A percentile compares a stretch with the other conserved stretches of the same genome.
phyloP scores from a whole-genome alignment of 2,113 vertebrate genomes.

The Albula glossodonta region DNA sequence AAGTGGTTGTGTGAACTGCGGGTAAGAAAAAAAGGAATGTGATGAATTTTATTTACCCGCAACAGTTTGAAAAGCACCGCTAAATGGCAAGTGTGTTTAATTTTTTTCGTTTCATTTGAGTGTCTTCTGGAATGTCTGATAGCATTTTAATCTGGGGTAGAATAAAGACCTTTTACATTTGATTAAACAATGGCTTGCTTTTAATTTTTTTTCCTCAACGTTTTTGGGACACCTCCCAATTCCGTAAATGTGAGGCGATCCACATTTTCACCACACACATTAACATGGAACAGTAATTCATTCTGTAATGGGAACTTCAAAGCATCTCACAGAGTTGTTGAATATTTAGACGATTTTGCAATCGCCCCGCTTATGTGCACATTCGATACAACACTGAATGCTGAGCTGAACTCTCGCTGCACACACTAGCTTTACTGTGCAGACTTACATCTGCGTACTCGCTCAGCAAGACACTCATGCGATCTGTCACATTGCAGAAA shows the following conservation, averaged over 20 bases:
- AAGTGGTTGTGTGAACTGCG: constrained; percentile 41
- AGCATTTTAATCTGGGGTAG: constrained; percentile 40
- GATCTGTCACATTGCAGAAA: background rate
- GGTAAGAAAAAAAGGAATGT: constrained; percentile 38
- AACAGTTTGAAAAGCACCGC: constrained; percentile 33
- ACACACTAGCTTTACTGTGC: background rate
- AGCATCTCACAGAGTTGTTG: background rate
- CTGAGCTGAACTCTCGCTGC: background rate
- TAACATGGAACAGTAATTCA: background rate
- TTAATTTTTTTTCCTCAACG: constrained; percentile 16
- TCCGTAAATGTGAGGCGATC: constrained; percentile 38
- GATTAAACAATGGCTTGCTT: constrained; percentile 50
- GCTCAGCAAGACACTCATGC: background rate
- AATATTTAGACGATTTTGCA: background rate
- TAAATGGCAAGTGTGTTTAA: constrained; percentile 37
- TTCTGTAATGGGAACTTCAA: background rate
- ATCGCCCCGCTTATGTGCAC: background rate
- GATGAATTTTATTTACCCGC: constrained; percentile 48
- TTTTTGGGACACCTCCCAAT: background rate
- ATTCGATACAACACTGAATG: background rate
- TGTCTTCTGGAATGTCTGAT: constrained; percentile 43
- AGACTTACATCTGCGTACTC: background rate
- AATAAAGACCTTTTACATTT: constrained; percentile 30
- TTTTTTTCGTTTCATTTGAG: constrained; percentile 33
- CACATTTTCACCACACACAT: constrained; percentile 30